These are phyloP conservation scores for Phoxinus dragarum DNA, from an alignment of 2,797 vertebrate species.

Conservation along the genomic window DNA sequence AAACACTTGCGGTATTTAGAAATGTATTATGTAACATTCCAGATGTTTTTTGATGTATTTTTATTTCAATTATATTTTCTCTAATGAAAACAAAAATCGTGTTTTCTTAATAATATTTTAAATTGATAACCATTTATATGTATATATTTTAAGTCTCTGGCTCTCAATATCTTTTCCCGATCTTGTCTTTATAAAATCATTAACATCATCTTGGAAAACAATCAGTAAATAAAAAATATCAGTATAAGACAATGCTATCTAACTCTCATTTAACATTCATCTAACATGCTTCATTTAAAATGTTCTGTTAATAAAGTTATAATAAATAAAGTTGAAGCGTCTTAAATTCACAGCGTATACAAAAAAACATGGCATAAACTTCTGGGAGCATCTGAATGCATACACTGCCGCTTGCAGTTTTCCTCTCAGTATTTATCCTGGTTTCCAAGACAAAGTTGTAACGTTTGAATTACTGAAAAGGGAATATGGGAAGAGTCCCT, in stretches of 20 bases:
- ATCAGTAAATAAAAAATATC: too few relatives aligned
- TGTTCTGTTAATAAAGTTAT: neutral
- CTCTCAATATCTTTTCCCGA: too few relatives aligned
- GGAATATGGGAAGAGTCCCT: neutral
- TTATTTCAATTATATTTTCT: too few relatives aligned
- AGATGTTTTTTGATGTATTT: too few relatives aligned
- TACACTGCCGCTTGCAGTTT: neutral
- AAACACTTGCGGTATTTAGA: neutral
- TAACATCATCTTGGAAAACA: too few relatives aligned
- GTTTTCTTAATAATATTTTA: too few relatives aligned
- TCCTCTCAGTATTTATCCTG: neutral
- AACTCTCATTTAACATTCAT: neutral
- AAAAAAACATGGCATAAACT: neutral
- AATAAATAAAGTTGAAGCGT: neutral
- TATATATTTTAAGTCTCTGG: too few relatives aligned
- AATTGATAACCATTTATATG: too few relatives aligned
- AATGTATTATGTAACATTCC: neutral
- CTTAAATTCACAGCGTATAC: neutral
- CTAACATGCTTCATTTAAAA: neutral
- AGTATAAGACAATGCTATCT: neutral
- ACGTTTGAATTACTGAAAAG: constrained; percentile 7
- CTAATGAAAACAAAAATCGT: too few relatives aligned
- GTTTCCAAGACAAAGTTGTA: neutral
- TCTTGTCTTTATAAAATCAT: too few relatives aligned
- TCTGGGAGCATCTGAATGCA: neutral